Evolutionary conservation across 2,113 vertebrate species (phyloP).

Genomic region (Aptenodytes forsteri): DNA sequence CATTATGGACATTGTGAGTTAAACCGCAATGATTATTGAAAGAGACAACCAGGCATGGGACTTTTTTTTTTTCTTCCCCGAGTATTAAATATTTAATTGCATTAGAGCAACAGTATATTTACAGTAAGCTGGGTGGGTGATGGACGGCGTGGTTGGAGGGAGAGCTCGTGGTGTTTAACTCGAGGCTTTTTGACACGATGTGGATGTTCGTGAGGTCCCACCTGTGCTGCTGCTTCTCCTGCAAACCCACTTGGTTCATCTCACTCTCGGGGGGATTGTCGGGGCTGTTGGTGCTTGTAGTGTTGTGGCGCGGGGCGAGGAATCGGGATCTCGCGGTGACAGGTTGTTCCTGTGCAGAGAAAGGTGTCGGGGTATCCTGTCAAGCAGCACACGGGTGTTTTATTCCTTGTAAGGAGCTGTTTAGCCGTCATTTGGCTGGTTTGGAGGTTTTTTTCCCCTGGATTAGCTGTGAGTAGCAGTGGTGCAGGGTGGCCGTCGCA

Average conservation of each 20-base stretch:
- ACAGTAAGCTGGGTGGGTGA: constrained; percentile 26
- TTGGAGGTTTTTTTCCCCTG: fast-evolving
- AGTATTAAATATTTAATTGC: constrained; percentile 55
- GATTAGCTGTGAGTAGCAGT: not conserved
- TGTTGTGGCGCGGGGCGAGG: fast-evolving
- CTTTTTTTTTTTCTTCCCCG: not conserved
- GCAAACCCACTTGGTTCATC: not conserved
- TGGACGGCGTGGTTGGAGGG: not conserved
- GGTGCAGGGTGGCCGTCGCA: not conserved
- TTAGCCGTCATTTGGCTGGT: not conserved
- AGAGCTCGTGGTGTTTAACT: not conserved
- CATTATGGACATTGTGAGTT: not conserved
- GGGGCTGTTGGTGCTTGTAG: not conserved
- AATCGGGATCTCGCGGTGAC: fast-evolving
- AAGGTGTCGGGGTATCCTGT: not conserved
- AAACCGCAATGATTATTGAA: not conserved
- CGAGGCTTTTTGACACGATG: not conserved
- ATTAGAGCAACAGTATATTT: not conserved
- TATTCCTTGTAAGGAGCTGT: fast-evolving
- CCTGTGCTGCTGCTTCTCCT: not conserved
- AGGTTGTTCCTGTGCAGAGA: not conserved
- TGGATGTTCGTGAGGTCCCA: not conserved
- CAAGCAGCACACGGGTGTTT: not conserved
- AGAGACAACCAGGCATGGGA: not conserved
- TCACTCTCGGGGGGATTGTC: fast-evolving